A percentile compares a stretch with the other conserved stretches of the same genome.
Conservation (phyloP, 1,140 invertebrate genomes). For the Orius insidiosus region DNA sequence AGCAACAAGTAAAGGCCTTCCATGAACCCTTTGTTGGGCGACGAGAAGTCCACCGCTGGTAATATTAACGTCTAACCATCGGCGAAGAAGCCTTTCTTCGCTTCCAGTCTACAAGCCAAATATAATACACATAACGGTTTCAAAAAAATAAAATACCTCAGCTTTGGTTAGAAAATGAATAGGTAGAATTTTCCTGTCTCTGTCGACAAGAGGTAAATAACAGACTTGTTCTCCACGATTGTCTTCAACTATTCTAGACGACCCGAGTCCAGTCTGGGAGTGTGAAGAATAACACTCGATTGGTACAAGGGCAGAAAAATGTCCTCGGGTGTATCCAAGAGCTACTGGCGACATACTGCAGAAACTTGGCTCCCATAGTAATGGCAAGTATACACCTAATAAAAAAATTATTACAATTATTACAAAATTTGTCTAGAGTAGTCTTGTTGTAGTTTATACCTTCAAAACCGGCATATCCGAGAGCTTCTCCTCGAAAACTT, state of each 20-base stretch:
- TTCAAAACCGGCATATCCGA: constrained; percentile 84
- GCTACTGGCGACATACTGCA: constrained; percentile 86
- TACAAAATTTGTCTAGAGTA: too few relatives aligned
- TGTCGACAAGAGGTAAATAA: constrained; percentile 70
- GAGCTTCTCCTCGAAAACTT: constrained; percentile 85
- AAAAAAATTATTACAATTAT: constrained; percentile 15
- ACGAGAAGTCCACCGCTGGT: constrained; percentile 69
- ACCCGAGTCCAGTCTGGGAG: constrained; percentile 11
- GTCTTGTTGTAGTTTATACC: too few relatives aligned
- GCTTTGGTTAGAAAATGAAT: constrained; percentile 80
- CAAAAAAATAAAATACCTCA: constrained; percentile 43
- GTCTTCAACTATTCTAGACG: constrained; percentile 10
- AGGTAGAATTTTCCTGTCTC: constrained; percentile 74
- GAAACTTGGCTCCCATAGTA: constrained; percentile 85
- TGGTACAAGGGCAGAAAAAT: constrained; percentile 89
- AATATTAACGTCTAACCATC: constrained; percentile 78
- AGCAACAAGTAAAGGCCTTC: constrained; percentile 73
- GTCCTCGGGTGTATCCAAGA: constrained; percentile 83
- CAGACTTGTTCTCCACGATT: not conserved
- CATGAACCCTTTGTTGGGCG: constrained; percentile 61
- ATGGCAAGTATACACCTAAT: constrained; percentile 79
- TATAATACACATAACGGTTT: not conserved
- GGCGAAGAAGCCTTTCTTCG: constrained; percentile 68
- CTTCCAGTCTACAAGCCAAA: constrained; percentile 37
- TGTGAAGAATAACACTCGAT: constrained; percentile 47